phyloP scores from a whole-genome alignment of 2,797 vertebrate species.

The Megalops cyprinoides region DNA sequence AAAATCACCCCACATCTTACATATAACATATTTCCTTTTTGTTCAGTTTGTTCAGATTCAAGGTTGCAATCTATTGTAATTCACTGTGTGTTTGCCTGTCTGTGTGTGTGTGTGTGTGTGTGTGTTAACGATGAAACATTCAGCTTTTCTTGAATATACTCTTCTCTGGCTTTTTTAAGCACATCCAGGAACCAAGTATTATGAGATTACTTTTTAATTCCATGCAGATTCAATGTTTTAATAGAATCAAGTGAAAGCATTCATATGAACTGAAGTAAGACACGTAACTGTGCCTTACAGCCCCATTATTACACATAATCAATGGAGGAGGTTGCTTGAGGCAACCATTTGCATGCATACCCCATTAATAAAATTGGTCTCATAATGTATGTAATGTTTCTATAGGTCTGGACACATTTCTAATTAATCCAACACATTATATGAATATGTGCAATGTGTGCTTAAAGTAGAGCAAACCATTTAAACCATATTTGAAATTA shows the following conservation, averaged over 20 bases:
- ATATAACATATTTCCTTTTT: not conserved
- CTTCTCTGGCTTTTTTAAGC: not conserved
- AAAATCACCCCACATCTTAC: not conserved
- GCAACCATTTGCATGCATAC: constrained; percentile 7
- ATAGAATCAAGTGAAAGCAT: not conserved
- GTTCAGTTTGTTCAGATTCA: too few species aligned
- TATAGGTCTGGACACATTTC: not conserved
- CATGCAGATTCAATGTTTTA: constrained; percentile 9
- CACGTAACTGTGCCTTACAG: not conserved
- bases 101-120: not conserved
- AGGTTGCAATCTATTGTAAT: too few species aligned
- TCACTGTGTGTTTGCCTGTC: not conserved
- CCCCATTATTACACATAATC: constrained; percentile 7
- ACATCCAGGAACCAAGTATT: not conserved
- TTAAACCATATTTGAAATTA: not conserved
- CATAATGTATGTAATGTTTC: not conserved
- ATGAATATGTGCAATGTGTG: not conserved
- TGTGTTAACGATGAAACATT: not conserved
- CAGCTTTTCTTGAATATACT: too few species aligned
- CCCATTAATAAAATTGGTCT: not conserved
- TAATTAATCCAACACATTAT: not conserved
- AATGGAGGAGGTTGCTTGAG: not conserved
- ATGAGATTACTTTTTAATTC: not conserved
- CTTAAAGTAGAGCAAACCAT: not conserved
- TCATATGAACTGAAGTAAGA: not conserved